Percentiles rank a stretch among this genome's conserved stretches.
Conservation (phyloP, 2,888 invertebrate species). For the Cephus sareptanus region DNA sequence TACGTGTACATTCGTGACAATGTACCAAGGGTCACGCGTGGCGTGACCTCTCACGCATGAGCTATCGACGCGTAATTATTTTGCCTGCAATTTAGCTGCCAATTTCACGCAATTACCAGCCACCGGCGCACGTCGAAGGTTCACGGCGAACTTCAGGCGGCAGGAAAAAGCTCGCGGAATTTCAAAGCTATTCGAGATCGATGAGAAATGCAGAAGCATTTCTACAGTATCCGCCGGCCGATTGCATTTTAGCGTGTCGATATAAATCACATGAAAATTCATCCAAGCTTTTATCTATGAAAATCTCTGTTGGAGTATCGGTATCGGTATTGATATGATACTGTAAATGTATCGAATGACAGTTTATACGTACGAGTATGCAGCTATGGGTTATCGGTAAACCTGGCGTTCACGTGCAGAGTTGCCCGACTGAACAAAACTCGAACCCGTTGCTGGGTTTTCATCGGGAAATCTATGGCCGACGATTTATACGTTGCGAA, state of each 20-base stretch:
- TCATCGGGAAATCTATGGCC: background rate
- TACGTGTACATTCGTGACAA: background rate
- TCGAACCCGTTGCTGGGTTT: background rate
- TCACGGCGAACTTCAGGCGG: background rate
- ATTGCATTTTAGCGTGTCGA: background rate
- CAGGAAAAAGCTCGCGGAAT: background rate
- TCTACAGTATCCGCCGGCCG: background rate
- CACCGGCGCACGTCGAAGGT: background rate
- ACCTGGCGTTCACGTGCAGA: background rate
- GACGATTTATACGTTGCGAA: background rate
- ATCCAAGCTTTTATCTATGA: background rate
- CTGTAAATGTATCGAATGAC: background rate
- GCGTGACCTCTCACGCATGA: background rate
- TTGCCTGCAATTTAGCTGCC: background rate
- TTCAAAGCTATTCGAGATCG: background rate
- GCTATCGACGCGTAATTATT: background rate
- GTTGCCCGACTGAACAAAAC: background rate
- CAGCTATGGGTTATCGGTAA: background rate
- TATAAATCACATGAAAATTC: background rate
- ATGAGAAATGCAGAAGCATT: background rate
- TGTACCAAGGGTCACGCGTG: background rate
- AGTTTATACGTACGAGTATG: background rate
- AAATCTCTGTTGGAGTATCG: background rate
- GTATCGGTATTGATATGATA: background rate
- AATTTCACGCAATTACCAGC: background rate